These are phyloP conservation scores for Diarsia dahlii DNA, from an alignment of 2,888 invertebrate species.

Conservation along the genomic window DNA sequence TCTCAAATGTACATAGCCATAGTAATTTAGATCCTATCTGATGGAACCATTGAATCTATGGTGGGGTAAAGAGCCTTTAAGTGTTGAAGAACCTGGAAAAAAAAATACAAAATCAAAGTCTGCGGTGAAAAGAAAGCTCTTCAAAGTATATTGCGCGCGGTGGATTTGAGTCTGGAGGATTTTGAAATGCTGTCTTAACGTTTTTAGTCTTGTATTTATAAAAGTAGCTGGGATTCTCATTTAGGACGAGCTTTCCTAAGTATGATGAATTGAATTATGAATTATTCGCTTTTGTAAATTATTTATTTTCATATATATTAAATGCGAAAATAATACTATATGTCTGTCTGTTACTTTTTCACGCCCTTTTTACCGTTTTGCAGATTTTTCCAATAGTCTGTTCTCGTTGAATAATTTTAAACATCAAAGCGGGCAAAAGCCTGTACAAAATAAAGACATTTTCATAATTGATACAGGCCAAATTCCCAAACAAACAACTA, in stretches of 20 bases:
- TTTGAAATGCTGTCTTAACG: conserved; percentile 47
- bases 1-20: conserved; percentile 86
- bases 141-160: conserved; percentile 68
- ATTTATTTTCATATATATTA: background rate
- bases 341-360: background rate
- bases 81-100: conserved; percentile 80
- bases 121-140: conserved; percentile 72
- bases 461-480: background rate
- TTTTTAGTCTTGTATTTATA: conserved; percentile 22
- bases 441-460: too few species aligned
- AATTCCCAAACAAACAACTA: too few species aligned
- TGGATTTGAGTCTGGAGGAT: conserved; percentile 58
- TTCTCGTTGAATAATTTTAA: background rate
- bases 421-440: background rate
- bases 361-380: background rate
- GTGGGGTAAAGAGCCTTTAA: conserved; percentile 78
- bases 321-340: background rate
- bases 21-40: conserved; percentile 89
- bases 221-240: background rate
- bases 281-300: background rate
- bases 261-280: background rate
- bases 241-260: background rate
- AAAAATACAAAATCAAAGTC: conserved; percentile 79
- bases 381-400: background rate
- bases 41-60: conserved; percentile 83